Evolutionary conservation across 2,113 vertebrate genomes (phyloP), one percentile per base, ranked within the genome.

Genomic region (Syngnathus floridae): DNA sequence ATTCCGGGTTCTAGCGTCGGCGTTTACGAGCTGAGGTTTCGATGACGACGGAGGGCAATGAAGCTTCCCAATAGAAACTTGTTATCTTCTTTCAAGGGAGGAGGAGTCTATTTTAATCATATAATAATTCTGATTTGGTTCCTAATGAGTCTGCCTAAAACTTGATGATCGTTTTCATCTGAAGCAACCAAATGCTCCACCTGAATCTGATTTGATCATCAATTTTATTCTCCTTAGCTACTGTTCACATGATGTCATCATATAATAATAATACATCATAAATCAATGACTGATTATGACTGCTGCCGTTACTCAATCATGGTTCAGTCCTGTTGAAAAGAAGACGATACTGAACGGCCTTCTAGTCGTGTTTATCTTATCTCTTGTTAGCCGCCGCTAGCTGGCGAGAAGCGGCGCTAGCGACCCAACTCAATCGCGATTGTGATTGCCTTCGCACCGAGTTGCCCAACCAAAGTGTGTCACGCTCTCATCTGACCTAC

Each of bases 1-100:
- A 2, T 31, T 31, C 3, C 26, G 26, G 26, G 26, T 31, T 31
- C 26, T 31, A 31, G 26, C 26, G 26, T 31, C 26, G 22, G 4
- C n/a, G 51, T 56, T 56, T 56, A 56, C 26, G 54, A 56, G 54
- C 54, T 3, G 26, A 35, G n/a, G 58, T 61, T 61, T 61, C 58
- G n/a, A 61, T 61, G 58, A 26, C 38, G n/a, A 2, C n/a, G n/a
- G n/a, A n/a, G n/a, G n/a, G n/a, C n/a, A n/a, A n/a, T 12, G n/a
- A 61, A 26, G n/a, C 37, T 21, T 21, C n/a, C 37, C 37, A 22
- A 61, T 61, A 41, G 58, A 61, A 61, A 61, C 58, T 21, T 41
- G n/a, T 61, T 35, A 35, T 56, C 14, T 56, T 35, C 2, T 56
- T 41, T 26, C 12, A 13, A 11, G 40, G 58, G 14, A 43, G 12